Conservation (phyloP, 2,113 vertebrate genomes). For the Seriola rivoliana region DNA sequence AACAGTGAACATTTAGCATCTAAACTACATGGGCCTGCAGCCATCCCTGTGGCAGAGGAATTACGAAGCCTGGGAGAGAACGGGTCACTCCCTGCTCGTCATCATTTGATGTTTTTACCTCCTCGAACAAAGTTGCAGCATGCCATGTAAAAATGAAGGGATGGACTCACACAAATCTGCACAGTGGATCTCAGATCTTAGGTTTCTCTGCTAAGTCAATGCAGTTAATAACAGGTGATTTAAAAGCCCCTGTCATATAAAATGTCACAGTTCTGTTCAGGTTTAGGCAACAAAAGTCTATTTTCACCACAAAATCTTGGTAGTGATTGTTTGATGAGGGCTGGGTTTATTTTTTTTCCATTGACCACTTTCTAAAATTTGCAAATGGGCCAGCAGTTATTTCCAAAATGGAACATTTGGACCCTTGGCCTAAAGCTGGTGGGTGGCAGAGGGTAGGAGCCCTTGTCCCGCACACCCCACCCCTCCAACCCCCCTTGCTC, state of each 20-base stretch:
- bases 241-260: not conserved
- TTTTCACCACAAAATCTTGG: not conserved
- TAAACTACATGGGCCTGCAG: constrained; percentile 1
- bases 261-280: not conserved
- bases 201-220: not conserved
- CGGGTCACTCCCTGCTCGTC: too few relatives aligned
- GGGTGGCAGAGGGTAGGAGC: constrained; percentile 47
- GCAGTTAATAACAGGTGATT: not conserved
- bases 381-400: constrained; percentile 42
- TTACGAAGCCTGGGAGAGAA: too few relatives aligned
- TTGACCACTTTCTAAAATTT: constrained; percentile 15
- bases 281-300: not conserved
- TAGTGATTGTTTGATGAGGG: constrained; percentile 10
- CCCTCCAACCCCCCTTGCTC: constrained; percentile 23
- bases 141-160: constrained; percentile 6
- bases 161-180: not conserved
- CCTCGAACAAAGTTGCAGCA: constrained; percentile 39
- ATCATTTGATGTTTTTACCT: not conserved
- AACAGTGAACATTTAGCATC: constrained; percentile 29
- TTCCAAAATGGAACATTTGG: constrained; percentile 68
- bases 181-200: not conserved
- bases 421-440: constrained; percentile 56
- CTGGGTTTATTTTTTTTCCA: not conserved
- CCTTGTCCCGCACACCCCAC: constrained; percentile 35
- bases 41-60: too few relatives aligned